Base-by-base conservation (phyloP, 2,888 invertebrate genomes). In the Aphidoletes aphidimyza region DNA sequence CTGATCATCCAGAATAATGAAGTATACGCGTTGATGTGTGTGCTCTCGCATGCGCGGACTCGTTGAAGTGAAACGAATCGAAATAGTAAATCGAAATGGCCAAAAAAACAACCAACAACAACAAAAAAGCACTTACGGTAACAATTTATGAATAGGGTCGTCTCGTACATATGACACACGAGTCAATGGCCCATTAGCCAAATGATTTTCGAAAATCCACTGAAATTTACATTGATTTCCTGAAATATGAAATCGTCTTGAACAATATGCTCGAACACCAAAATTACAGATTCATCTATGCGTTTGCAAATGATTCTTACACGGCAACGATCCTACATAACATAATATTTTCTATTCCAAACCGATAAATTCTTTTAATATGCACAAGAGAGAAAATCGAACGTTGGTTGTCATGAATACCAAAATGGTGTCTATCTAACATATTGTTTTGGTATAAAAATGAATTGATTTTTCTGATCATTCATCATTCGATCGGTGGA, bases 341-440 rank as follows among this genome's bases (percentile, higher is more conserved):
- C 39, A 39, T 2, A 17, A 19, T n/a, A 6, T 42, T 54, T 69
- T 69, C 34, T 69, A 69, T 69, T 69, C 69, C 69, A 69, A 54
- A 69, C 69, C 69, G 30, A 69, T 69, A 69, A 69, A 69, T 30
- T 30, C 69, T 81, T 81, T 81, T 81, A 81, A 37, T 81, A 81
- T 81, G 81, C 81, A 81, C 1, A 81, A 37, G 81, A 81, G 81
- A 37, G 26, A 81, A 81, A 81, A 81, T 81, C 37, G 37, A 37
- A 81, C 37, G 81, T 37, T 19, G n/a, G 19, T 81, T n/a, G 81
- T 81, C 22, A 81, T 81, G 81, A 81, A 81, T 81, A 81, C 37
- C 81, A 81, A 81, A 54, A 37, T n/a, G 37, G 37, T n/a, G 5
- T 9, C n/a, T 37, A 19, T 81, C 37, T 81, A 36, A 81, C 37